A percentile compares a stretch with the other conserved stretches of the same genome.
Evolutionary conservation across 2,113 vertebrate genomes (phyloP).

Genomic region (Neogale vison): DNA sequence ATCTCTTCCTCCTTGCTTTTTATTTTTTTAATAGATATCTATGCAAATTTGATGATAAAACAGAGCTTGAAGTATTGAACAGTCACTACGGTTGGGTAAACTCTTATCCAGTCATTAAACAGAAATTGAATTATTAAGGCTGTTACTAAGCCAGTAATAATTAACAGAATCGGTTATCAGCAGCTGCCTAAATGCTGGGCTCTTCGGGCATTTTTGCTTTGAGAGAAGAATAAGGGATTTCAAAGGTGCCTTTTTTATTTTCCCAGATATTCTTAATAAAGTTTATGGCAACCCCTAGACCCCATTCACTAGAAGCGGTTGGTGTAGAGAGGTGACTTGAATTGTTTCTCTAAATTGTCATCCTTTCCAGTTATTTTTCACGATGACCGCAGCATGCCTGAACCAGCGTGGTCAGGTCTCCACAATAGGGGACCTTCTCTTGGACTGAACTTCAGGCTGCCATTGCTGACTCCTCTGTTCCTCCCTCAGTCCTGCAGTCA

Average conservation of each 20-base stretch:
- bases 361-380: neutral
- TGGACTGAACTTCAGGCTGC: no score
- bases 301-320: fast-evolving
- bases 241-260: neutral
- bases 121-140: constrained; percentile 57
- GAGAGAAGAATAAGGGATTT: neutral
- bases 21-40: neutral
- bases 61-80: neutral
- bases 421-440: fast-evolving
- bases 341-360: neutral
- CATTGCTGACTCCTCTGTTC: fast-evolving
- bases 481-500: fast-evolving
- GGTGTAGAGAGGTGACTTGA: neutral
- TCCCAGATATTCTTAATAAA: neutral
- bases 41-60: constrained; percentile 35
- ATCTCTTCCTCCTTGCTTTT: neutral
- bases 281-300: fast-evolving
- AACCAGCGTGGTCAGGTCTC: fast-evolving
- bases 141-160: neutral
- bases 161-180: neutral
- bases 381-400: neutral
- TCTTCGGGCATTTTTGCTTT: neutral
- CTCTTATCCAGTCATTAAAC: constrained; percentile 51
- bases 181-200: neutral
- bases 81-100: constrained; percentile 35